phyloP scores from a whole-genome alignment of 2,113 vertebrate species.

The Herpailurus yagouaroundi region DNA sequence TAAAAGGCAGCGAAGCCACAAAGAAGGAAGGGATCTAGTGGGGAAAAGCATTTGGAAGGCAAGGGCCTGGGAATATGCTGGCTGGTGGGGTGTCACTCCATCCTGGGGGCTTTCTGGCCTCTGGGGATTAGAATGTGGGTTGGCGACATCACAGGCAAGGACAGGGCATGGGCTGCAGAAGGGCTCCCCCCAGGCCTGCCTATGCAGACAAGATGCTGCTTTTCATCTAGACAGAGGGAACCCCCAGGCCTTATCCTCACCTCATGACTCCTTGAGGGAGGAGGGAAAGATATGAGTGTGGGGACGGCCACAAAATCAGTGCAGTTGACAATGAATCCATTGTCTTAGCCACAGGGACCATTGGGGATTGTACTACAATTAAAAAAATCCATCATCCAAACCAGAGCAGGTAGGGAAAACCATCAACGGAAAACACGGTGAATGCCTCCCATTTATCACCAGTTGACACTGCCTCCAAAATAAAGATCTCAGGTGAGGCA shows the following conservation, averaged over 20 bases:
- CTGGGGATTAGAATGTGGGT: neutral
- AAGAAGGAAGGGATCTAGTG: slow-evolving; percentile 13
- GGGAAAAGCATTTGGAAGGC: neutral
- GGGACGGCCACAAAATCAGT: neutral
- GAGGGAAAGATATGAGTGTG: neutral
- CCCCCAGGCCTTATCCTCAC: neutral
- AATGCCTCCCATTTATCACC: neutral
- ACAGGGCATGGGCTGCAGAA: neutral
- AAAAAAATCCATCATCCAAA: slow-evolving; percentile 55
- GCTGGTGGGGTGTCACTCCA: neutral
- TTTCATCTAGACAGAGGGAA: neutral
- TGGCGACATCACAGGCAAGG: neutral
- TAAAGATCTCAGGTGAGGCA: neutral
- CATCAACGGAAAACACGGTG: neutral
- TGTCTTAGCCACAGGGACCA: neutral
- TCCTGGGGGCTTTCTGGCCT: neutral
- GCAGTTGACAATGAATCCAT: neutral
- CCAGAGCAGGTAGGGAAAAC: neutral
- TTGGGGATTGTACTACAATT: neutral
- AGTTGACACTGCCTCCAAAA: neutral
- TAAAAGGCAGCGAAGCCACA: slow-evolving; percentile 46
- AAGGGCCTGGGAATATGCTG: neutral
- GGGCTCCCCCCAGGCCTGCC: neutral
- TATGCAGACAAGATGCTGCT: neutral
- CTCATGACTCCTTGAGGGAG: neutral